phyloP scores from a whole-genome alignment of 2,888 invertebrate species.

The Plagodis pulveraria region DNA sequence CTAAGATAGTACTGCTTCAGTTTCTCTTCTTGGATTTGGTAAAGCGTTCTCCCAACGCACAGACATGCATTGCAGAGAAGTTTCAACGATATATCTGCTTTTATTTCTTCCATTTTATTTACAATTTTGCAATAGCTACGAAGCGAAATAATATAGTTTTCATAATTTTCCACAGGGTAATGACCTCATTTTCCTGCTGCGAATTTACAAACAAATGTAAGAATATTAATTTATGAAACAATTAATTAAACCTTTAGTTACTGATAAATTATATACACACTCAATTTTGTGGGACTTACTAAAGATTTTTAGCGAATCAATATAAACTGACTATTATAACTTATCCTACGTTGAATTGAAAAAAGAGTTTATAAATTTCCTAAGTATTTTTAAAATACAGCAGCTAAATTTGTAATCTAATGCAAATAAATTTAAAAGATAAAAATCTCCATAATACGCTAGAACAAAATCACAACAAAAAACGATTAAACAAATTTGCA shows the following conservation, averaged over 20 bases:
- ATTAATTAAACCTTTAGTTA: too few relatives aligned
- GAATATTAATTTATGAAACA: too few relatives aligned
- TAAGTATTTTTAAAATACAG: slow-evolving; percentile 3
- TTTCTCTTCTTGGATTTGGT: slow-evolving; percentile 55
- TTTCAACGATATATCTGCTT: slow-evolving; percentile 48
- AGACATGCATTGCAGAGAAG: slow-evolving; percentile 69
- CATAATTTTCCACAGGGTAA: neutral
- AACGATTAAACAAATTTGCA: slow-evolving; percentile 4
- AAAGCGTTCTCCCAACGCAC: slow-evolving; percentile 59
- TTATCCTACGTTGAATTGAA: slow-evolving; percentile 4
- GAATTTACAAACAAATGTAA: neutral
- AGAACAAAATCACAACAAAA: slow-evolving; percentile 33
- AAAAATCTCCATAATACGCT: slow-evolving; percentile 2
- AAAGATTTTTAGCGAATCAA: slow-evolving; percentile 1
- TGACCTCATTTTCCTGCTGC: neutral
- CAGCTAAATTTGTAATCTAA: slow-evolving; percentile 2
- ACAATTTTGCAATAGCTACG: neutral
- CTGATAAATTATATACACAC: too few relatives aligned
- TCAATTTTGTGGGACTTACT: too few relatives aligned
- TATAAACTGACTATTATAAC: too few relatives aligned
- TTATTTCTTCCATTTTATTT: slow-evolving; percentile 50
- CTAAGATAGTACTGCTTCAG: slow-evolving; percentile 60
- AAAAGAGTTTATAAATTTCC: slow-evolving; percentile 3
- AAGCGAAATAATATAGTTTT: neutral
- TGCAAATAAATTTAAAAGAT: slow-evolving; percentile 12